Percentiles rank a stretch among this genome's conserved stretches.
phyloP scores from a whole-genome alignment of 2,113 vertebrate species.

The Bombycilla garrulus region DNA sequence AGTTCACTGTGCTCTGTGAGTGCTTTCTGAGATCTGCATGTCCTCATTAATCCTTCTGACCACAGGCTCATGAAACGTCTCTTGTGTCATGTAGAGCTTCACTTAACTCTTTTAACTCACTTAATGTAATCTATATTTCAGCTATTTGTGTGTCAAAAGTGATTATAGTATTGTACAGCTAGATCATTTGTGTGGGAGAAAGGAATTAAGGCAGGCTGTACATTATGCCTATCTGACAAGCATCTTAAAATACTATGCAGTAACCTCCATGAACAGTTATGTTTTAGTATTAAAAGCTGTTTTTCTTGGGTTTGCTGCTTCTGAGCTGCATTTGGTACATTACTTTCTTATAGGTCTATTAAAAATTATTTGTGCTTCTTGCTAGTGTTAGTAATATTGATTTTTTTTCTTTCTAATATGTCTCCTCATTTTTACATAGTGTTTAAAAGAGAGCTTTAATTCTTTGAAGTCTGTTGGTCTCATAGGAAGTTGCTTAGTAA shows the following conservation, averaged over 20 bases:
- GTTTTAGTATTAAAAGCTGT: not conserved
- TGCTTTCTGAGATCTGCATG: conserved; percentile 10
- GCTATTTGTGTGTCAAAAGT: not conserved
- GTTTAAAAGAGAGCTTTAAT: not conserved
- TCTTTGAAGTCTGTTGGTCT: not conserved
- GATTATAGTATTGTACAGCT: not conserved
- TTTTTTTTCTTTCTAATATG: not conserved
- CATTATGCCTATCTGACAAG: not conserved
- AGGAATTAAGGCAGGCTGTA: not conserved
- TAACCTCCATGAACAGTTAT: not conserved
- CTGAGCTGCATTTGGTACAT: not conserved
- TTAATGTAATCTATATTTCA: not conserved
- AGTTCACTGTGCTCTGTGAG: conserved; percentile 33
- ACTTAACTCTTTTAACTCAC: not conserved
- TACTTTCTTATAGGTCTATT: not conserved
- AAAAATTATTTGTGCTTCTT: not conserved
- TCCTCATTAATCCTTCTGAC: conserved; percentile 45
- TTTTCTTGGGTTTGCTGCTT: not conserved
- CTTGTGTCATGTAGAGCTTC: conserved; percentile 2
- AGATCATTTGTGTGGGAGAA: not conserved
- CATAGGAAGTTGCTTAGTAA: not conserved
- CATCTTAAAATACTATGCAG: not conserved
- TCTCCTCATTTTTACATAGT: not conserved
- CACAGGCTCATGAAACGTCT: not conserved
- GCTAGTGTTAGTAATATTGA: not conserved